Evolutionary conservation across 1,140 invertebrate genomes (phyloP), one percentile per base, ranked within the genome.

Genomic region (Achroia grisella): DNA sequence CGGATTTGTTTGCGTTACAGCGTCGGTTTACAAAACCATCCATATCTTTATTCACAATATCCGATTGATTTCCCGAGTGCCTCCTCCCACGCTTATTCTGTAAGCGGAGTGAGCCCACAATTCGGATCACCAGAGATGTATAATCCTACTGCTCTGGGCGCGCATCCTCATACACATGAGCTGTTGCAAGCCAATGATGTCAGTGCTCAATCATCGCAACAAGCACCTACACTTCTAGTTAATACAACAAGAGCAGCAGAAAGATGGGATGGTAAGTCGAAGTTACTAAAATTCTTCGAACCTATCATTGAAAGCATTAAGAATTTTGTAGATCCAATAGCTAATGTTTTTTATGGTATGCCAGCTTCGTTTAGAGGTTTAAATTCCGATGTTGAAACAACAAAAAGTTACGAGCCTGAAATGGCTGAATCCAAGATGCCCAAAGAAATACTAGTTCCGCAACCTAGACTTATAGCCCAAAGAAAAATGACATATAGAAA

Each of bases 241-340:
- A 87, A 87, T 63, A 53, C 65, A 13, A 87, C 86, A 12, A 60
- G 71, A 59, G 84, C 86, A 30, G 62, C 72, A 48, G 82, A 87
- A 60, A 57, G 86, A 71, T 87, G 86, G 86, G 86, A 87, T 56
- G 84, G 84, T 87, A 86, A 79, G 81, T 82, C 77, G 41, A 75
- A 69, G 66, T 60, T 85, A 47, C 67, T 71, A 46, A 72, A 69
- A 71, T 62, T 78, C 53, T 56, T 85, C 56, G 75, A 85, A 73
- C 81, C 81, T 39, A 52, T 85, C 48, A 52, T 82, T 44, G 64
- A 66, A 42, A 63, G 60, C 47, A 59, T 85, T 46, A 81, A 57
- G 36, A 73, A 58, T 39, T 54, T 81, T 37, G 49, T 85, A 35
- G 69, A 76, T 42, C 81, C 81, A 2, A 79, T 85, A 4, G 71